Evolutionary conservation across 2,113 vertebrate species (phyloP), one percentile per base, ranked within the genome.

Genomic region (Aramus guarauna): DNA sequence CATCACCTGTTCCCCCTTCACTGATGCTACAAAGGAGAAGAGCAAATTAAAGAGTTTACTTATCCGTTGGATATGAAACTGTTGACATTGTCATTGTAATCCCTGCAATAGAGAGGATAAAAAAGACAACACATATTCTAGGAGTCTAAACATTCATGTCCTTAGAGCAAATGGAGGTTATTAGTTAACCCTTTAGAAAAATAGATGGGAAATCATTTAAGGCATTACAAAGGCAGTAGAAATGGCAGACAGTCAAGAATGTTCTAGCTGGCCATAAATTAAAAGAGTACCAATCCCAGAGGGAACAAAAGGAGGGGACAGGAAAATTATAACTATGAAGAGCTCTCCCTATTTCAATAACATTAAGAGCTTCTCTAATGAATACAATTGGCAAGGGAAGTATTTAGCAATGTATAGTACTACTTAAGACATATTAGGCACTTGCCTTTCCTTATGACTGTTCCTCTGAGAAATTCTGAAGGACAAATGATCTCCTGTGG

Each of bases 311-410:
- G 9, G 27, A 87, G 23, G 23, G 32, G 45, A 83, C 29, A 90
- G 43, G 90, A 72, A 93, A 91, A 52, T 63, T 21, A 12, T 68
- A 86, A 67, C 15, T 93, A 34, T 76, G 45, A 91, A 69, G 21
- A 90, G 11, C 15, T 83, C 18, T 73, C 37, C 17, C 15, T 62
- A 36, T 76, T 90, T 95, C 75, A 88, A 17, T 77, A 90, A 66
- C 32, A 63, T 88, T 66, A 85, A 96, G 93, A 93, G 59, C 29
- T 94, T 88, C 37, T 88, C 18, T 88, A 90, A 86, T 77, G 36
- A 93, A 41, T 71, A 77, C 27, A 74, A 71, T 43, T 88, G 29
- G n/a, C 85, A 85, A 68, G 78, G 48, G 90, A 85, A 85, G 29
- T 69, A 93, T 94, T 91, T 88, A 90, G 37, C 41, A 86, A 67